Percentiles rank a stretch among this genome's conserved stretches.
These are phyloP conservation scores for Aleadryas rufinucha DNA, from an alignment of 2,113 vertebrate species.

Conservation along the genomic window DNA sequence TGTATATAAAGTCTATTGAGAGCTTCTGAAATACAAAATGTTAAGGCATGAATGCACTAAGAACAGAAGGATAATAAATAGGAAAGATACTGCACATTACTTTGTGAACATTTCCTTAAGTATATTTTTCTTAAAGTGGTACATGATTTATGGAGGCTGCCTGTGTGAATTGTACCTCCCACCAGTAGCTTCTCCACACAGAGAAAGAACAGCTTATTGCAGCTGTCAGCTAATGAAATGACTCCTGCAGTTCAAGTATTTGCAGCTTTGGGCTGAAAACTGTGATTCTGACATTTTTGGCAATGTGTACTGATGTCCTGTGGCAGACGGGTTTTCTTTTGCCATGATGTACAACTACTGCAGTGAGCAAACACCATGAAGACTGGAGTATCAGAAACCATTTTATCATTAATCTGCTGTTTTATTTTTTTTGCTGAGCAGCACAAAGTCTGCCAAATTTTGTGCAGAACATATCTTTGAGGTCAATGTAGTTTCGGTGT, in stretches of 20 bases:
- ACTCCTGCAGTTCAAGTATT: slow-evolving; percentile 26
- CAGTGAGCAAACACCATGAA: not conserved
- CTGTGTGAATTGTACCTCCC: slow-evolving; percentile 16
- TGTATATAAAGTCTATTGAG: not conserved
- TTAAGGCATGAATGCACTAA: not conserved
- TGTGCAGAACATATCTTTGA: not conserved
- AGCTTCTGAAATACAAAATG: not conserved
- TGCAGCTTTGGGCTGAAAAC: slow-evolving; percentile 37
- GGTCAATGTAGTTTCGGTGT: not conserved
- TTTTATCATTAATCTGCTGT: not conserved
- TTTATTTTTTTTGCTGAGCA: not conserved
- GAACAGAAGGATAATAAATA: not conserved
- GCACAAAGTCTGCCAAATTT: not conserved
- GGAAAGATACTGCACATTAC: not conserved
- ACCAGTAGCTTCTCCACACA: slow-evolving; percentile 14
- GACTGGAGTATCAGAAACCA: not conserved
- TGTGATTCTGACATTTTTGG: slow-evolving; percentile 18
- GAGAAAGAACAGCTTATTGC: slow-evolving; percentile 25
- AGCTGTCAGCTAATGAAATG: slow-evolving; percentile 48
- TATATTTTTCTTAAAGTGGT: slow-evolving; percentile 22
- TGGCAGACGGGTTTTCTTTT: slow-evolving; percentile 11
- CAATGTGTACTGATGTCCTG: not conserved
- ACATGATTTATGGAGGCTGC: slow-evolving; percentile 7
- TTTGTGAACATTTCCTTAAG: not conserved
- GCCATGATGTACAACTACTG: not conserved